Base-by-base conservation (phyloP, 1,140 invertebrate genomes). In the Eupeodes corollae region DNA sequence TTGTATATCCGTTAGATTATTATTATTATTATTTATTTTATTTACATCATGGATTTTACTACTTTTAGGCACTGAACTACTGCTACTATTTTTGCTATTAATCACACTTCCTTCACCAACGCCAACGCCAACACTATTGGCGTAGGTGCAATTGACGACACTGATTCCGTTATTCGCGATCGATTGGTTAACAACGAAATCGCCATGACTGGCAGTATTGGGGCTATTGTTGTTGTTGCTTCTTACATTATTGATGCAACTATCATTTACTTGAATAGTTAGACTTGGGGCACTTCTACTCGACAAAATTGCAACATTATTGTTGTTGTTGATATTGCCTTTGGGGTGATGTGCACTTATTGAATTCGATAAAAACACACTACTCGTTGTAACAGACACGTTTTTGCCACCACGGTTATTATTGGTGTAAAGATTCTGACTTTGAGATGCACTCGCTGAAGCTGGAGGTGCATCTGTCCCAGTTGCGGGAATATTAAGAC, bases 181-280 rank as follows among this genome's bases (percentile, higher is more conserved):
- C 12, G 18, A 42, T 26, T 26, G 21, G 46, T 43, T 55, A 47
- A 43, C 51, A 52, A 55, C 53, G 52, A 8, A 19, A 41, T 54
- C 56, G 52, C 48, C 33, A 18, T 19, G 51, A 37, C 47, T 57
- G 48, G 35, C 33, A 34, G 19, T 44, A n/a, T 12, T 48, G 34
- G 26, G 15, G 16, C 32, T 46, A 21, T 44, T 43, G 42, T 35
- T 56, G 37, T 42, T 51, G 47, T 48, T 53, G 33, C 45, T 45
- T 34, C 21, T 26, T 26, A 26, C n/a, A n/a, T n/a, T 26, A 8
- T 26, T 26, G 21, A 3, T 26, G 21, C 21, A 26, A 26, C 46
- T 56, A 44, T 60, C 59, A 52, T 66, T 66, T 44, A 66, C 63
- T 53, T 66, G 63, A 48, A 66, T 66, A 46, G 63, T 66, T 44